Percentiles rank a stretch among this genome's conserved stretches.
phyloP scores from a whole-genome alignment of 2,888 invertebrate genomes.

The Sylvicola fuscatus region DNA sequence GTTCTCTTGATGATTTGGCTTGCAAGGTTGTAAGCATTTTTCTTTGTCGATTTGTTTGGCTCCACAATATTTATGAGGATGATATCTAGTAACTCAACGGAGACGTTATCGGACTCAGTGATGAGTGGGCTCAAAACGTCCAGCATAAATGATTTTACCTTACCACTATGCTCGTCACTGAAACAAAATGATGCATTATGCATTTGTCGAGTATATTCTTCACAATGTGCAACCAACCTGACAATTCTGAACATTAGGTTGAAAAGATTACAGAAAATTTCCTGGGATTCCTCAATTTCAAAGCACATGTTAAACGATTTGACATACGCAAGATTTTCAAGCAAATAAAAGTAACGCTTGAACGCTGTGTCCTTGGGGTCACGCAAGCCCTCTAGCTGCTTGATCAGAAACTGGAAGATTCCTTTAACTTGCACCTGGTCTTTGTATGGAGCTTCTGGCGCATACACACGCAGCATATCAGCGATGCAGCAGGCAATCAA shows the following conservation, averaged over 20 bases:
- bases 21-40: constrained; percentile 75
- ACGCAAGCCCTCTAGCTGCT: constrained; percentile 78
- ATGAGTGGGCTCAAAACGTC: constrained; percentile 89
- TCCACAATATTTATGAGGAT: constrained; percentile 88
- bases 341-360: constrained; percentile 89
- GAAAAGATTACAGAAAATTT: constrained; percentile 87
- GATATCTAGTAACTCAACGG: constrained; percentile 83
- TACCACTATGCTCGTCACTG: constrained; percentile 87
- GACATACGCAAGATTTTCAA: constrained; percentile 93
- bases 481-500: constrained; percentile 95
- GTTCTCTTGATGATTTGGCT: constrained; percentile 84
- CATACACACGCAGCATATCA: constrained; percentile 88
- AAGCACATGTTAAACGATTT: constrained; percentile 99
- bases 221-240: constrained; percentile 61
- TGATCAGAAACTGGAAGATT: constrained; percentile 86
- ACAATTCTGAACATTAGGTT: constrained; percentile 89
- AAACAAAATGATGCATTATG: constrained; percentile 8
- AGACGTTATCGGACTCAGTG: constrained; percentile 87
- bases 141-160: constrained; percentile 92
- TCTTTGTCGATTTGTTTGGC: constrained; percentile 73
- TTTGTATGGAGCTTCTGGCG: constrained; percentile 94
- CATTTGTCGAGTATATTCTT: too few relatives aligned
- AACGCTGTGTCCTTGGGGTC: constrained; percentile 96
- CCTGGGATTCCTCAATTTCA: constrained; percentile 91
- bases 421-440: constrained; percentile 82